These are phyloP conservation scores for Halichoerus grypus DNA, from an alignment of 2,113 vertebrate genomes.

Conservation along the genomic window DNA sequence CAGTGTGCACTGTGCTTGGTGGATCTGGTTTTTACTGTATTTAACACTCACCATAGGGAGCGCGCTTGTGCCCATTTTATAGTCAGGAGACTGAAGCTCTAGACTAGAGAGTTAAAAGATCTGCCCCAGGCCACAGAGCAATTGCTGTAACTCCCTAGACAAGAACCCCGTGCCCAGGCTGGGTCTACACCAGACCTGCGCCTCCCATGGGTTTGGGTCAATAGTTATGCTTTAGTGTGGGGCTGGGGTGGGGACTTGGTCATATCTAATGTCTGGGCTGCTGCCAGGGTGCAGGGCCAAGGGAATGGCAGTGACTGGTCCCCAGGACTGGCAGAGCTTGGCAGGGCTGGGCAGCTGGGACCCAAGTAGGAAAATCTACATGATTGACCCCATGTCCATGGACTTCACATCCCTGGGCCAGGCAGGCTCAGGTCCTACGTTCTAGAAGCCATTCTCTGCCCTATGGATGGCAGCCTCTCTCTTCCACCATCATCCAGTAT, in stretches of 20 bases:
- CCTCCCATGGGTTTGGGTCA: not conserved
- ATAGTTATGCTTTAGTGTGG: not conserved
- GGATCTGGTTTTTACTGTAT: not conserved
- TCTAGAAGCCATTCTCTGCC: not conserved
- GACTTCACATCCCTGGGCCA: not conserved
- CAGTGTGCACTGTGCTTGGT: accelerated
- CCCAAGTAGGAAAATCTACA: not conserved
- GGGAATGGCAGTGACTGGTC: not conserved
- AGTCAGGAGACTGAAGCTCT: not conserved
- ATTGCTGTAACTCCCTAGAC: not conserved
- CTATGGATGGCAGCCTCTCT: not conserved
- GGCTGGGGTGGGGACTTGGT: not conserved
- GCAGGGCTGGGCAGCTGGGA: not conserved
- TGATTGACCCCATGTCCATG: not conserved
- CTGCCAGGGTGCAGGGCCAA: not conserved
- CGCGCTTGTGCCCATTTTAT: not conserved
- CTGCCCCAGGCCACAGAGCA: not conserved
- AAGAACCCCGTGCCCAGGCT: not conserved
- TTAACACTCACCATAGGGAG: not conserved
- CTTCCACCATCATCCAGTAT: not conserved
- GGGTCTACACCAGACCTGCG: not conserved
- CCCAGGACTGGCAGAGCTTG: not conserved
- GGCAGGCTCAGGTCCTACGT: not conserved
- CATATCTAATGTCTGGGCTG: not conserved
- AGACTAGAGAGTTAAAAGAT: not conserved